A percentile compares a stretch with the other conserved stretches of the same genome.
These are phyloP conservation scores for Kryptolebias marmoratus DNA, from an alignment of 2,113 vertebrate genomes.

Conservation along the genomic window DNA sequence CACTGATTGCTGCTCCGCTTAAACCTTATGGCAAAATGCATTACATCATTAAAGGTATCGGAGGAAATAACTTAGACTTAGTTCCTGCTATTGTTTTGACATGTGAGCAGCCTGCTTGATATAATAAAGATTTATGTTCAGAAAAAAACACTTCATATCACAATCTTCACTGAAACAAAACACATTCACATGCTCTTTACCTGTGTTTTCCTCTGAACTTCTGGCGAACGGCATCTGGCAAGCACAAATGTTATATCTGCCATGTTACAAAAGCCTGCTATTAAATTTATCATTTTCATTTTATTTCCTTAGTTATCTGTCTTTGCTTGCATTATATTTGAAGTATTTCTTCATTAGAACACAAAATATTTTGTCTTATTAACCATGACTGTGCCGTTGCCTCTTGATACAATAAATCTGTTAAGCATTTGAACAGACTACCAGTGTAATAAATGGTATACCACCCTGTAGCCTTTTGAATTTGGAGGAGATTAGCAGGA, in stretches of 20 bases:
- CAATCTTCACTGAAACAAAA: slow-evolving; percentile 65
- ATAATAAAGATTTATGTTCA: slow-evolving; percentile 78
- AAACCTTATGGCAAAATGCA: slow-evolving; percentile 64
- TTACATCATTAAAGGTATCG: slow-evolving; percentile 78
- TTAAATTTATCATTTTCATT: slow-evolving; percentile 15
- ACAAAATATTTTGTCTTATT: slow-evolving; percentile 21
- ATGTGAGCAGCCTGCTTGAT: slow-evolving; percentile 69
- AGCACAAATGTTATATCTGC: slow-evolving; percentile 50
- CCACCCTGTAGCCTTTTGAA: slow-evolving; percentile 60
- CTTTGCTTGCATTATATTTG: slow-evolving; percentile 5
- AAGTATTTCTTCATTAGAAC: slow-evolving; percentile 11
- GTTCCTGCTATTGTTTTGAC: slow-evolving; percentile 73
- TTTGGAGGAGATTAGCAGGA: slow-evolving; percentile 73
- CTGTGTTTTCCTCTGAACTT: slow-evolving; percentile 34
- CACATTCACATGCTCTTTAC: slow-evolving; percentile 64
- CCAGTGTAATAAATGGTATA: slow-evolving; percentile 58
- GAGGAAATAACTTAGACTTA: slow-evolving; percentile 75
- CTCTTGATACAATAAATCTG: slow-evolving; percentile 53
- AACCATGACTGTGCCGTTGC: neutral
- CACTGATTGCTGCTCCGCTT: slow-evolving; percentile 69
- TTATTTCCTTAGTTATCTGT: slow-evolving; percentile 18
- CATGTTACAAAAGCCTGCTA: slow-evolving; percentile 31
- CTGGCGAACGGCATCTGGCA: slow-evolving; percentile 66
- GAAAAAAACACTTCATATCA: slow-evolving; percentile 74
- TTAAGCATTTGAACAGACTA: slow-evolving; percentile 54